These are phyloP conservation scores for Perizoma affinitatum DNA, from an alignment of 2,888 invertebrate species.

Conservation along the genomic window DNA sequence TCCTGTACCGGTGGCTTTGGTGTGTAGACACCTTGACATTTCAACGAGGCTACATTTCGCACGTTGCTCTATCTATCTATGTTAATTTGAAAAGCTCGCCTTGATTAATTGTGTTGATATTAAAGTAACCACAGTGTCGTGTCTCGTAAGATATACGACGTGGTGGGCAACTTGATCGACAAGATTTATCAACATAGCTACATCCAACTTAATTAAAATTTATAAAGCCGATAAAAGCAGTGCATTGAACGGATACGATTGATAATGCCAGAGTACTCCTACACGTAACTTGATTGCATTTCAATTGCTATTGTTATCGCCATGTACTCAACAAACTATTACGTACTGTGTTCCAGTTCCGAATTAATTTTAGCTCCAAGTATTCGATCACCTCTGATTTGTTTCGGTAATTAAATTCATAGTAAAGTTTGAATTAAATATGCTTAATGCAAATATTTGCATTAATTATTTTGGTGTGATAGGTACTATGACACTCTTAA, in stretches of 20 bases:
- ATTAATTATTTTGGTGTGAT: no score
- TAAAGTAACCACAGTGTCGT: constrained; percentile 37
- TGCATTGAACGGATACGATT: constrained; percentile 53
- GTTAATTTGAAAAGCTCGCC: constrained; percentile 16
- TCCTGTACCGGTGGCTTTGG: no score
- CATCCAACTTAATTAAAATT: constrained; percentile 53
- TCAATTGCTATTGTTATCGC: constrained; percentile 55
- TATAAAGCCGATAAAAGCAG: constrained; percentile 51
- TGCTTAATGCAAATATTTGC: no score
- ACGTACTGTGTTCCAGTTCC: constrained; percentile 23
- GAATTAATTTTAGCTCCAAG: constrained; percentile 37
- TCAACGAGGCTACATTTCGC: background rate
- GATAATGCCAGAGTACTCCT: constrained; percentile 50
- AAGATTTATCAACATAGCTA: constrained; percentile 54
- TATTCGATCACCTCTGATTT: constrained; percentile 34
- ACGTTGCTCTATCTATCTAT: constrained; percentile 11
- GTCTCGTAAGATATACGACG: constrained; percentile 40
- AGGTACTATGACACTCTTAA: no score
- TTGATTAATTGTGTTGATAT: constrained; percentile 41
- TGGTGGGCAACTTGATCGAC: constrained; percentile 45
- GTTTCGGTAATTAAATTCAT: constrained; percentile 12
- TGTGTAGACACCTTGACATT: no score
- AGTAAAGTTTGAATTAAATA: no score
- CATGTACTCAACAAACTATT: constrained; percentile 32
- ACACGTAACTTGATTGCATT: constrained; percentile 51